A percentile compares a stretch with the other conserved stretches of the same genome.
These are phyloP conservation scores for Dryocosmus kuriphilus DNA, from an alignment of 2,888 invertebrate species.

Conservation along the genomic window DNA sequence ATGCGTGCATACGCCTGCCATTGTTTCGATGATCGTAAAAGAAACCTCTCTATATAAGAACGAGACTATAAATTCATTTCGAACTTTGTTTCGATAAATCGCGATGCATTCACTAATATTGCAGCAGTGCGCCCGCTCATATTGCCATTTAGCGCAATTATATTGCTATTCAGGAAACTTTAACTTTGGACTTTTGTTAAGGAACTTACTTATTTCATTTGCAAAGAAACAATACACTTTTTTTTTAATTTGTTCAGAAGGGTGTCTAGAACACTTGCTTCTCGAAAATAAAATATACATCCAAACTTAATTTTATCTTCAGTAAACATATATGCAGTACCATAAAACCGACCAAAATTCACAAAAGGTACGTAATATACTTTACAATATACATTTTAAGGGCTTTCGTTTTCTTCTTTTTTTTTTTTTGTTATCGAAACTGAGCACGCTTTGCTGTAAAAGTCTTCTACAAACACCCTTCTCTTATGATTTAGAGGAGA, in stretches of 20 bases:
- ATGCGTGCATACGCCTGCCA: slow-evolving; percentile 18
- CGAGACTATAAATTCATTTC: slow-evolving; percentile 14
- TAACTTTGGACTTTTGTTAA: neutral
- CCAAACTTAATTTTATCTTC: no score
- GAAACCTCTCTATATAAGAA: neutral
- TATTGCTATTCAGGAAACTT: neutral
- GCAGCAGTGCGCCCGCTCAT: neutral
- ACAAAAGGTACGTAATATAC: no score
- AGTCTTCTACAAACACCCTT: no score
- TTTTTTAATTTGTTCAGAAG: neutral
- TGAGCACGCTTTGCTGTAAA: no score
- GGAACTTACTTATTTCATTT: neutral
- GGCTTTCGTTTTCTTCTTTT: no score
- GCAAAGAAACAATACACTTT: neutral
- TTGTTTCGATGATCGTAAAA: slow-evolving; percentile 20
- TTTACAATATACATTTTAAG: no score
- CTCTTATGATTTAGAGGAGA: no score
- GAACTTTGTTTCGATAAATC: slow-evolving; percentile 31
- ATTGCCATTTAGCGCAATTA: slow-evolving; percentile 27
- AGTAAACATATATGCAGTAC: no score
- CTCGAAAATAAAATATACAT: no score
- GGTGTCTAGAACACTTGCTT: neutral
- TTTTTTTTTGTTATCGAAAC: no score
- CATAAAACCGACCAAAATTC: no score
- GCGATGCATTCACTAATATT: neutral